Evolutionary conservation across 1,140 invertebrate species (phyloP).

Genomic region (Hyles vespertilio): DNA sequence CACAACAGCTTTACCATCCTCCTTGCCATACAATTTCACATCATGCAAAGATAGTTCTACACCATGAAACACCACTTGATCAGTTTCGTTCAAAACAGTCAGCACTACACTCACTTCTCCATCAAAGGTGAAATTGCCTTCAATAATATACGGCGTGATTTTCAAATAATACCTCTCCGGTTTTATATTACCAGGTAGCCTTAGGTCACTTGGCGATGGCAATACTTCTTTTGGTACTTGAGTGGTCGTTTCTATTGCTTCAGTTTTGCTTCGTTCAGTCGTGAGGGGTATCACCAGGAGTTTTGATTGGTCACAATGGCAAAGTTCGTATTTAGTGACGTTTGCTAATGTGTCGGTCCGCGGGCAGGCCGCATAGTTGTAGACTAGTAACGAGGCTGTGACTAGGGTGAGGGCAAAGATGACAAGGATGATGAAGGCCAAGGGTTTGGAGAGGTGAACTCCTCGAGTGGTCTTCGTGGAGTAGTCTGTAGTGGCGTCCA

Average conservation of each 20-base stretch:
- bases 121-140: constrained; percentile 85
- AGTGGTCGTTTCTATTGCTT: constrained; percentile 42
- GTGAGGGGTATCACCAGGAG: constrained; percentile 62
- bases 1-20: constrained; percentile 40
- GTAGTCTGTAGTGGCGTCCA: constrained; percentile 70
- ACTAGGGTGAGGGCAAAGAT: constrained; percentile 75
- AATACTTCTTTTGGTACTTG: constrained; percentile 28
- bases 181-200: constrained; percentile 80
- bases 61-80: constrained; percentile 86
- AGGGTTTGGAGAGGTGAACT: constrained; percentile 66
- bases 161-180: constrained; percentile 83
- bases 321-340: constrained; percentile 59
- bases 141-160: constrained; percentile 82
- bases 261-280: constrained; percentile 49
- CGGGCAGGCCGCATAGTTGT: constrained; percentile 81
- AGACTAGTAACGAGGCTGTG: constrained; percentile 80
- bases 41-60: constrained; percentile 81
- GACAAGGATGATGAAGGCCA: constrained; percentile 68
- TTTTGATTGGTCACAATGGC: constrained; percentile 55
- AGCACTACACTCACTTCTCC: constrained; percentile 84
- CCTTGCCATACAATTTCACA: constrained; percentile 63
- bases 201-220: constrained; percentile 52
- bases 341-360: constrained; percentile 62
- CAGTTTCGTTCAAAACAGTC: constrained; percentile 79
- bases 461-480: constrained; percentile 70